Conservation (phyloP, 2,113 vertebrate species). For the Garra rufa region DNA sequence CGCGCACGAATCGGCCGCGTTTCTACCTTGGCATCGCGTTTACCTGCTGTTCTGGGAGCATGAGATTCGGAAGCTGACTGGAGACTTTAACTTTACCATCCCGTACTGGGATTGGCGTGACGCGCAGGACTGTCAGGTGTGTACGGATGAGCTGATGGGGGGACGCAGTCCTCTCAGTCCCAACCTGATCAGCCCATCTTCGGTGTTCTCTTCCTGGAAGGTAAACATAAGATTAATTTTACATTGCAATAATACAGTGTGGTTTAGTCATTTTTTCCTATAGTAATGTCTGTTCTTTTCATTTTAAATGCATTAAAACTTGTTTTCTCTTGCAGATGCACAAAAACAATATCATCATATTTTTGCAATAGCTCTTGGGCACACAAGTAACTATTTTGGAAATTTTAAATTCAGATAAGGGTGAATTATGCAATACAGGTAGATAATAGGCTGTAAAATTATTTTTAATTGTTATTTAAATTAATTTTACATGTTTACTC, state of each 20-base stretch:
- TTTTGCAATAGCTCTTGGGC: background rate
- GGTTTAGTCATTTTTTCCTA: background rate
- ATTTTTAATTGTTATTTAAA: too few relatives aligned
- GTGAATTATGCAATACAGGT: background rate
- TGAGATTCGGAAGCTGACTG: conserved; percentile 86
- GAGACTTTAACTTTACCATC: conserved; percentile 91
- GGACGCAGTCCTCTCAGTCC: conserved; percentile 79
- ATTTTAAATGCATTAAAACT: too few relatives aligned
- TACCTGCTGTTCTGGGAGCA: conserved; percentile 91
- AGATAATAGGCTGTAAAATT: background rate
- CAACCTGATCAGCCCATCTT: conserved; percentile 87
- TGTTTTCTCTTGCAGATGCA: too few relatives aligned
- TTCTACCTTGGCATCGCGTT: conserved; percentile 92
- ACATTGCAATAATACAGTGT: background rate
- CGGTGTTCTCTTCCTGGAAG: conserved; percentile 96
- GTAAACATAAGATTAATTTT: conserved; percentile 66
- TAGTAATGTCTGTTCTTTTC: background rate
- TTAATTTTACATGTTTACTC: too few relatives aligned
- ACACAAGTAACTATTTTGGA: background rate
- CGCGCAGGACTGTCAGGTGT: conserved; percentile 84
- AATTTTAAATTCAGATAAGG: background rate
- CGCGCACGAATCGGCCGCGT: conserved; percentile 91
- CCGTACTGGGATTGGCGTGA: conserved; percentile 98
- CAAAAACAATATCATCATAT: background rate
- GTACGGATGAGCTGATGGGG: conserved; percentile 91